phyloP scores from a whole-genome alignment of 2,888 invertebrate genomes.

The Galeruca laticollis region DNA sequence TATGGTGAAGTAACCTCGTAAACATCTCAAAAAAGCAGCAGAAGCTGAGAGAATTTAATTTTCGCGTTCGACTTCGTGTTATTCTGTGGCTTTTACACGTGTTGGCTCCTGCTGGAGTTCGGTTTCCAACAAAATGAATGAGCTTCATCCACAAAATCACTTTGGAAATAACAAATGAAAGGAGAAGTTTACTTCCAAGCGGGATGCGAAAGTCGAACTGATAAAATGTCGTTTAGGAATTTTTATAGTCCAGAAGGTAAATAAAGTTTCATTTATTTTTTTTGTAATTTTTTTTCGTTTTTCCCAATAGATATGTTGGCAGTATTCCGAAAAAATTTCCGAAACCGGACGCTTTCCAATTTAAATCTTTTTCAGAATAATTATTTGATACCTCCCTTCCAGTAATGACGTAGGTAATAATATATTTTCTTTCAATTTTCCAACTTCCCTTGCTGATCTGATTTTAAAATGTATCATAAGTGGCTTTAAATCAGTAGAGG shows the following conservation, averaged over 20 bases:
- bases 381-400: too few relatives aligned
- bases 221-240: constrained; percentile 10
- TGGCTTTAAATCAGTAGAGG: too few relatives aligned
- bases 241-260: neutral
- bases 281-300: neutral
- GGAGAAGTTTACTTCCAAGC: constrained; percentile 46
- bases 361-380: too few relatives aligned
- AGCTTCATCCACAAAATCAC: constrained; percentile 50
- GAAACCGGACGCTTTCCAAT: too few relatives aligned
- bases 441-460: too few relatives aligned
- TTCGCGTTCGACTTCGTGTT: constrained; percentile 20
- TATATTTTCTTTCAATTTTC: too few relatives aligned
- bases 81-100: constrained; percentile 19
- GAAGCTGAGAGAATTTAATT: constrained; percentile 24
- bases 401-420: too few relatives aligned
- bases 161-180: constrained; percentile 51
- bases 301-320: too few relatives aligned
- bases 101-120: constrained; percentile 19
- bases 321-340: too few relatives aligned
- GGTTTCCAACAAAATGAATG: constrained; percentile 45
- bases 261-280: neutral
- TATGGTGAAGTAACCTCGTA: neutral
- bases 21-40: constrained; percentile 2
- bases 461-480: too few relatives aligned
- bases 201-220: constrained; percentile 34